Conservation (phyloP, 2,888 invertebrate species). For the Mylabris sibirica region DNA sequence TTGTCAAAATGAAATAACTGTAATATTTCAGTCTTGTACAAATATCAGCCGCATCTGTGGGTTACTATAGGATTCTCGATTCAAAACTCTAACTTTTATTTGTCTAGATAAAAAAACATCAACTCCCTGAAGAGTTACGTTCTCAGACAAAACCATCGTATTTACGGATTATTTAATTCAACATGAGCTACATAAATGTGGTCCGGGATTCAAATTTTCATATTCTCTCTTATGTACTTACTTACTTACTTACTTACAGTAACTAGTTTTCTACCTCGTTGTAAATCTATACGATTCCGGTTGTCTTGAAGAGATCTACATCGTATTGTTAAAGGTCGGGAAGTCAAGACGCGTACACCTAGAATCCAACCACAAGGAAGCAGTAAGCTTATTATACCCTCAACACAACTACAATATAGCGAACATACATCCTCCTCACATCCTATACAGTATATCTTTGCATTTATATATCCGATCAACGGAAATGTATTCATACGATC, state of each 20-base stretch:
- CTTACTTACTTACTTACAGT: too few relatives aligned
- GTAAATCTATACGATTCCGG: neutral
- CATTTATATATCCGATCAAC: constrained; percentile 7
- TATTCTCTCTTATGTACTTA: neutral
- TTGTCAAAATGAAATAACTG: constrained; percentile 26
- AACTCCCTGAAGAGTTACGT: constrained; percentile 17
- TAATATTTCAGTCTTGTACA: constrained; percentile 25
- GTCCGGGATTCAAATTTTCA: neutral
- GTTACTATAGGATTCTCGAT: constrained; percentile 14
- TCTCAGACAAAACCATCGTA: constrained; percentile 19
- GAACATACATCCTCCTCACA: constrained; percentile 13
- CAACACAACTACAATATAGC: constrained; percentile 15
- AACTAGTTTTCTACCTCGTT: neutral
- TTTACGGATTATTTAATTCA: constrained; percentile 28
- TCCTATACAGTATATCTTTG: constrained; percentile 22
- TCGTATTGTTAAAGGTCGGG: constrained; percentile 22
- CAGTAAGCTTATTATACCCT: constrained; percentile 30
- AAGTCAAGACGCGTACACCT: constrained; percentile 8
- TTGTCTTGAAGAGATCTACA: constrained; percentile 18
- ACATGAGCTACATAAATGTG: neutral
- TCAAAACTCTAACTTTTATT: neutral
- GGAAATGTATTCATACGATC: constrained; percentile 27
- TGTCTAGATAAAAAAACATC: constrained; percentile 16
- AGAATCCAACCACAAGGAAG: constrained; percentile 20
- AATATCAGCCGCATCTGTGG: constrained; percentile 22